phyloP scores from a whole-genome alignment of 2,888 invertebrate species.

The Pseudanteris insignis region DNA sequence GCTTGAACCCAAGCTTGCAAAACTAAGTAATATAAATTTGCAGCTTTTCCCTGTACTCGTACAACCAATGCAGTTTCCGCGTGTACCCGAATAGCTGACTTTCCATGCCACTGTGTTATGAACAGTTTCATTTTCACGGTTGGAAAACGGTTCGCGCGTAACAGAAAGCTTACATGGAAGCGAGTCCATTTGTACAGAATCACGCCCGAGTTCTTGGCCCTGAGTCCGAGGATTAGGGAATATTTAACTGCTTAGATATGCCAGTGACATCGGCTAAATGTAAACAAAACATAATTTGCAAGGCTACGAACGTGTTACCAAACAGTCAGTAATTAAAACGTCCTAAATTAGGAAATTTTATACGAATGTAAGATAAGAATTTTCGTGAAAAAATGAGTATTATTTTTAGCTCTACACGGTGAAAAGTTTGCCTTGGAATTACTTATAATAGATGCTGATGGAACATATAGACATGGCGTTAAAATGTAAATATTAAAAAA shows the following conservation, averaged over 20 bases:
- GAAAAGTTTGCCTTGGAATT: too few species aligned
- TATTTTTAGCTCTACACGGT: too few species aligned
- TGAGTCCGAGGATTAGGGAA: constrained; percentile 30
- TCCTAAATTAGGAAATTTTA: too few species aligned
- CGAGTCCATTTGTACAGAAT: constrained; percentile 27
- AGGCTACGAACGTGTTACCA: too few species aligned
- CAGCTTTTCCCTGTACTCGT: constrained; percentile 34
- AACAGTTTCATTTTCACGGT: constrained; percentile 46
- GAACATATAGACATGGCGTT: too few species aligned
- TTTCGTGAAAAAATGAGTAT: too few species aligned
- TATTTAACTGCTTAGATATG: too few species aligned
- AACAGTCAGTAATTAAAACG: too few species aligned
- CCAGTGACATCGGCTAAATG: constrained; percentile 16
- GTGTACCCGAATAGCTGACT: constrained; percentile 40
- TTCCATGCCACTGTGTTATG: constrained; percentile 43
- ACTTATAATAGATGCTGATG: too few species aligned
- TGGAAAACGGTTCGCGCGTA: constrained; percentile 23
- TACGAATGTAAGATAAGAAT: too few species aligned
- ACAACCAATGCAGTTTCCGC: constrained; percentile 32
- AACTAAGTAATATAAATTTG: constrained; percentile 48
- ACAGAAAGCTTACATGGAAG: constrained; percentile 36
- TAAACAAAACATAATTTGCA: constrained; percentile 16
- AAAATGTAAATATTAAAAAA: too few species aligned
- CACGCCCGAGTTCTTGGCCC: constrained; percentile 26
- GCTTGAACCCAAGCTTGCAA: constrained; percentile 42